These are phyloP conservation scores for Aleiodes leptofemur DNA, from an alignment of 2,888 invertebrate species.

Conservation along the genomic window DNA sequence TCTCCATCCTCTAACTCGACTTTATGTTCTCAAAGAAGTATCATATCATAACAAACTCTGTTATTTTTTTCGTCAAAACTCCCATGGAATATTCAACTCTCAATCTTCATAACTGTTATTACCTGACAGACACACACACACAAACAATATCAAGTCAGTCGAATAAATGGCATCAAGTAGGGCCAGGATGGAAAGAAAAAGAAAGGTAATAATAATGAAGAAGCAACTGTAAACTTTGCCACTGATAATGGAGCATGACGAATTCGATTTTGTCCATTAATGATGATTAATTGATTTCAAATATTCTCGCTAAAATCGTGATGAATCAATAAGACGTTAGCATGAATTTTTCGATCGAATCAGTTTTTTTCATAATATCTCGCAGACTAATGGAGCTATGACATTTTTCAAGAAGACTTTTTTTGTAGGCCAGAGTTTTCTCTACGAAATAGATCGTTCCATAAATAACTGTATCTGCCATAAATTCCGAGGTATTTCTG, in stretches of 20 bases:
- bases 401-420: too few species aligned
- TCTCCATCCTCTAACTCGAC: constrained; percentile 2
- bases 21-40: neutral
- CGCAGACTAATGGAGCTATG: too few species aligned
- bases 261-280: too few species aligned
- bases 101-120: constrained; percentile 72
- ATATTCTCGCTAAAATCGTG: too few species aligned
- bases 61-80: constrained; percentile 55
- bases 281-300: too few species aligned
- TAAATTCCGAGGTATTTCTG: too few species aligned
- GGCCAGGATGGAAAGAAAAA: constrained; percentile 45
- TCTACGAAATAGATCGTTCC: too few species aligned
- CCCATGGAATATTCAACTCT: constrained; percentile 74
- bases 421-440: too few species aligned
- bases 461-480: too few species aligned
- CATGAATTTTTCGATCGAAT: too few species aligned
- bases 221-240: constrained; percentile 60
- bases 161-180: constrained; percentile 51
- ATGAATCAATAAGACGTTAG: too few species aligned
- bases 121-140: constrained; percentile 55
- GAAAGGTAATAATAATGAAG: constrained; percentile 48
- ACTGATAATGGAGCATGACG: constrained; percentile 52
- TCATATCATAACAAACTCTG: constrained; percentile 43
- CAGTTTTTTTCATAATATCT: too few species aligned
- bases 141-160: constrained; percentile 68